These are phyloP conservation scores for Takifugu bimaculatus DNA, from an alignment of 2,113 vertebrate genomes.

Conservation along the genomic window DNA sequence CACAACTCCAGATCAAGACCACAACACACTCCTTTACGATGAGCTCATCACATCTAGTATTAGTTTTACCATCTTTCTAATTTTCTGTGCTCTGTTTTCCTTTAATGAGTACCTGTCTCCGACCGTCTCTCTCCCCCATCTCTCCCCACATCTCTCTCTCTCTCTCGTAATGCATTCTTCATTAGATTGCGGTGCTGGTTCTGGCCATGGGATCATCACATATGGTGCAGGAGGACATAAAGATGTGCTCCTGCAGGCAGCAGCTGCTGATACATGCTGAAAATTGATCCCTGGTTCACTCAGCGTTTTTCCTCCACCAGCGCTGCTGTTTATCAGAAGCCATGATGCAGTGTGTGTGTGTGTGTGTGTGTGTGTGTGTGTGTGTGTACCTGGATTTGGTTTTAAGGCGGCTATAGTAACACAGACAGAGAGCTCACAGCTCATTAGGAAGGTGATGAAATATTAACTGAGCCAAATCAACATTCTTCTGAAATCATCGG, in stretches of 20 bases:
- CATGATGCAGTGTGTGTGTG: constrained; percentile 17
- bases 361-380: background rate
- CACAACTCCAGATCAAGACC: constrained; percentile 84
- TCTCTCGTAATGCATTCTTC: constrained; percentile 80
- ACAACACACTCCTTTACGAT: constrained; percentile 26
- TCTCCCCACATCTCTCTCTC: constrained; percentile 34
- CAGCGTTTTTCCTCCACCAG: constrained; percentile 87
- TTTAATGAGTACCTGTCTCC: too few relatives aligned
- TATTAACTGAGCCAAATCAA: too few relatives aligned
- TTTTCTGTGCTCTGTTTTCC: constrained; percentile 53
- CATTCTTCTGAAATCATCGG: too few relatives aligned
- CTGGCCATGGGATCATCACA: constrained; percentile 88
- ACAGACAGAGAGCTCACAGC: too few relatives aligned
- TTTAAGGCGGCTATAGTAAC: too few relatives aligned
- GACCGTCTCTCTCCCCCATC: too few relatives aligned
- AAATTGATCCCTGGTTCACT: constrained; percentile 90
- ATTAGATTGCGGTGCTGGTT: constrained; percentile 84
- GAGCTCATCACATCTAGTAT: constrained; percentile 58
- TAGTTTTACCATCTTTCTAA: constrained; percentile 38
- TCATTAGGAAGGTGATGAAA: too few relatives aligned
- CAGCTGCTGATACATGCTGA: constrained; percentile 97
- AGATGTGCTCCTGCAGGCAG: constrained; percentile 87
- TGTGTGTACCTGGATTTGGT: background rate
- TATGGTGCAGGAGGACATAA: constrained; percentile 84
- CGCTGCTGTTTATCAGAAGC: constrained; percentile 86